phyloP scores from a whole-genome alignment of 2,113 vertebrate species.

The Peromyscus polionotus region DNA sequence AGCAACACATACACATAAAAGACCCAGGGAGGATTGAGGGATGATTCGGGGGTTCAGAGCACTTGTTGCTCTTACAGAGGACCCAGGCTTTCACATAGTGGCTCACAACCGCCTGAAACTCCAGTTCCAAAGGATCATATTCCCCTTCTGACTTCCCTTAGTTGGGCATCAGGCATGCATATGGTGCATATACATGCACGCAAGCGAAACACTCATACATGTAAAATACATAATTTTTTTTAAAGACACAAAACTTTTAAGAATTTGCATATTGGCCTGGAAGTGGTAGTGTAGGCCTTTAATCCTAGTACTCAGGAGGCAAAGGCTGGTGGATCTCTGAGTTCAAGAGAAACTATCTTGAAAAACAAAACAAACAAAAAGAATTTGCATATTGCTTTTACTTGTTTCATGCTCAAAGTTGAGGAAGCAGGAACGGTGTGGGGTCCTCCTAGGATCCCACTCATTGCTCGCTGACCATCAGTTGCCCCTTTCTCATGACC shows the following conservation, averaged over 20 bases:
- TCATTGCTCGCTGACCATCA: background rate
- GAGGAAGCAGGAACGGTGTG: background rate
- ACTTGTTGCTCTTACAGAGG: background rate
- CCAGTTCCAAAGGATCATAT: background rate
- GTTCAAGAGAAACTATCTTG: background rate
- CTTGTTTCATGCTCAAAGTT: background rate
- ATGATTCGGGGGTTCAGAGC: background rate
- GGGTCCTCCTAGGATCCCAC: background rate
- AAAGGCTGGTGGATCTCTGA: background rate
- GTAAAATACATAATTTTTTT: background rate
- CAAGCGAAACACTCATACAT: background rate
- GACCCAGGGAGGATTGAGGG: background rate
- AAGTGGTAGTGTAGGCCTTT: accelerated
- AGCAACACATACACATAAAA: background rate
- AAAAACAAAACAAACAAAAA: background rate
- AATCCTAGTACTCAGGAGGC: background rate
- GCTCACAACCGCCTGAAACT: background rate
- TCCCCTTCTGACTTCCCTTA: background rate
- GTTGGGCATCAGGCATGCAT: background rate
- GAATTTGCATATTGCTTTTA: background rate
- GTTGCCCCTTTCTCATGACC: background rate
- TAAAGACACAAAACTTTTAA: background rate
- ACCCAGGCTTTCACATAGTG: background rate
- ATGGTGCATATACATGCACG: background rate
- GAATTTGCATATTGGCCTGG: background rate